Conservation (phyloP, 2,113 vertebrate genomes). For the Rhinolophus sinicus region DNA sequence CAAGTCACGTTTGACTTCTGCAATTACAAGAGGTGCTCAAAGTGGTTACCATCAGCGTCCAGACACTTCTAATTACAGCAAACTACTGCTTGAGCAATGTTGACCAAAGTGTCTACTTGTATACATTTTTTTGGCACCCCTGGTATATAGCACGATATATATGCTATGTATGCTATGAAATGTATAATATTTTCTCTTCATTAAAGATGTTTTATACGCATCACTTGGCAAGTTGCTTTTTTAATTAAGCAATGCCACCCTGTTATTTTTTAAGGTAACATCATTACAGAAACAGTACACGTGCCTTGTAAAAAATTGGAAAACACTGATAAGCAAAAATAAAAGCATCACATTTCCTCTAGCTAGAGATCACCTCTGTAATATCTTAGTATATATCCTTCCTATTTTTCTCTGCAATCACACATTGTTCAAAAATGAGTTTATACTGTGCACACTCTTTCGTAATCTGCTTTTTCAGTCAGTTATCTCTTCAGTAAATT, state of each 20-base stretch:
- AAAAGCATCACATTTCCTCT: neutral
- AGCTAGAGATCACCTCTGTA: neutral
- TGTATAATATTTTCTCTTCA: slow-evolving; percentile 23
- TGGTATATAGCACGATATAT: neutral
- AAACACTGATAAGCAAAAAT: slow-evolving; percentile 41
- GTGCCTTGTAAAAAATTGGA: slow-evolving; percentile 34
- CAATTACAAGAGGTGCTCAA: too few species aligned
- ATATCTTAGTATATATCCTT: slow-evolving; percentile 6
- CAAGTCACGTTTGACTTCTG: too few species aligned
- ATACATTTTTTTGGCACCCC: too few species aligned
- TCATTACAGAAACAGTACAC: slow-evolving; percentile 1
- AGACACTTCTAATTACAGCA: too few species aligned
- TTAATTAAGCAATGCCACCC: neutral
- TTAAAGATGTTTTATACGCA: slow-evolving; percentile 13
- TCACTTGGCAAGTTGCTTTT: slow-evolving; percentile 45
- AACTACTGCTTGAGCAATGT: too few species aligned
- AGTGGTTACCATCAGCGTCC: too few species aligned
- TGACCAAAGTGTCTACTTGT: too few species aligned
- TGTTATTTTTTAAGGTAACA: neutral
- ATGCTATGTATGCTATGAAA: neutral
- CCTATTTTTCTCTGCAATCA: slow-evolving; percentile 16
- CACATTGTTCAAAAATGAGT: neutral
- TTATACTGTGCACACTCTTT: neutral
- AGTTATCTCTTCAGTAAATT: neutral
- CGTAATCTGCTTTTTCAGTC: neutral